Evolutionary conservation across 2,888 invertebrate species (phyloP), one percentile per base, ranked within the genome.

Genomic region (Hydropsyche betteni): DNA sequence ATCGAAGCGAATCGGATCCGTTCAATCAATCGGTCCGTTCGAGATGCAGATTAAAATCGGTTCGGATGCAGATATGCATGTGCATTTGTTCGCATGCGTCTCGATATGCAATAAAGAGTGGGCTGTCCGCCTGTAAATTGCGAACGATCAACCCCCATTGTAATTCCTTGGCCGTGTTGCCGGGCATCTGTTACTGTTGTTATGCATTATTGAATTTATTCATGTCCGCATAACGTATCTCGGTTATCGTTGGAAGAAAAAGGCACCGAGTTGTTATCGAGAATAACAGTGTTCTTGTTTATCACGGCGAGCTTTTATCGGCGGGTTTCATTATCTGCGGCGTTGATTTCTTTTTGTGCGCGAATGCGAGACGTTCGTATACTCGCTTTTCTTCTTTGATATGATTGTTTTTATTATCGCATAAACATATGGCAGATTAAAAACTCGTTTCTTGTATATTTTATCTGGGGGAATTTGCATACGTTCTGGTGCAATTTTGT

Each of bases 81-180:
- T 24, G 44, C 44, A 44, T 44, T 44, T 44, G 10, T 44, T 44
- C 44, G 44, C 10, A 2, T 44, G 44, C 44, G 10, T 44, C 10
- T 44, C 24, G 52, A 72, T 58, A 72, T 58, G 72, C 61, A 72
- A 72, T 72, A 72, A 72, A 72, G 44, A 44, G 72, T 72, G 72
- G 72, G 72, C 61, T 72, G 72, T 72, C 72, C 38, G 51, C 12
- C 58, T 72, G 72, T 58, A 72, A 72, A 72, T 72, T 72, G 72
- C 58, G 10, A 44, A 44, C 44, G 6, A 10, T 10, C 24, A 24
- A 72, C 38, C 72, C 72, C 61, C 70, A 72, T 72, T 72, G 72
- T 58, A 51, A 70, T 70, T 70, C 52, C 70, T 51, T n/a, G 24
- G 24, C 24, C 24, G 24, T 24, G 24, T 24, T 24, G 24, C 24